Percentiles rank a stretch among this genome's conserved stretches.
Evolutionary conservation across 2,113 vertebrate species (phyloP).

Genomic region (Copsychus sechellarum): DNA sequence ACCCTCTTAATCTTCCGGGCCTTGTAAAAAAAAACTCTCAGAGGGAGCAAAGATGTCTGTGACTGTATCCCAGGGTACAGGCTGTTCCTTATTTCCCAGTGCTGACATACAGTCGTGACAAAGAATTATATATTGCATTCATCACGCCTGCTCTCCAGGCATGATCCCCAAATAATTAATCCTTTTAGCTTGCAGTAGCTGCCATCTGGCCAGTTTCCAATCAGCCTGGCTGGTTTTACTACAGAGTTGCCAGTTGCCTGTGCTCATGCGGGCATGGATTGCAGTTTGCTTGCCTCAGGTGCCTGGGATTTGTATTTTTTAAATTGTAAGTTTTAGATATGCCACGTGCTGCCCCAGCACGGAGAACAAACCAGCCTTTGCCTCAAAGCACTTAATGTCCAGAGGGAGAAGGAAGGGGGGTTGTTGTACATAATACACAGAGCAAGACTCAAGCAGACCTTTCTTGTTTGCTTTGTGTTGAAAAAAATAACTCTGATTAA

Average conservation of each 20-base stretch:
- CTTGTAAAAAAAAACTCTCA: background rate
- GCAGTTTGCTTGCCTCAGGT: slow-evolving; percentile 32
- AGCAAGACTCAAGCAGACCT: background rate
- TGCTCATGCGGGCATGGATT: background rate
- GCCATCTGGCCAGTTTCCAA: slow-evolving; percentile 62
- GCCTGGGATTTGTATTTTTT: background rate
- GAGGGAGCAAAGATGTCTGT: background rate
- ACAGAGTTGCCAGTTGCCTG: background rate
- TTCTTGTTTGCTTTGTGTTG: background rate
- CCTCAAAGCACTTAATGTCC: background rate
- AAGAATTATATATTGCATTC: slow-evolving; percentile 55
- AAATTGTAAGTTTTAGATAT: background rate
- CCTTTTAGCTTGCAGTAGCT: slow-evolving; percentile 58
- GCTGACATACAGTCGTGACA: slow-evolving; percentile 42
- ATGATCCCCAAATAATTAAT: slow-evolving; percentile 66
- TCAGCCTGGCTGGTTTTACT: slow-evolving; percentile 39
- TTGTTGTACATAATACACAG: fast-evolving
- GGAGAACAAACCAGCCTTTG: background rate
- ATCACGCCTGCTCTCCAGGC: slow-evolving; percentile 58
- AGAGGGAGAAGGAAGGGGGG: background rate
- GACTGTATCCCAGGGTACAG: slow-evolving; percentile 23
- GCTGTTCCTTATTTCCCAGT: slow-evolving; percentile 5
- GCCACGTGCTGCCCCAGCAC: background rate
- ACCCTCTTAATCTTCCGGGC: background rate
- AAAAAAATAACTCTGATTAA: background rate